phyloP scores from a whole-genome alignment of 2,888 invertebrate genomes.

The Onchidella celtica region DNA sequence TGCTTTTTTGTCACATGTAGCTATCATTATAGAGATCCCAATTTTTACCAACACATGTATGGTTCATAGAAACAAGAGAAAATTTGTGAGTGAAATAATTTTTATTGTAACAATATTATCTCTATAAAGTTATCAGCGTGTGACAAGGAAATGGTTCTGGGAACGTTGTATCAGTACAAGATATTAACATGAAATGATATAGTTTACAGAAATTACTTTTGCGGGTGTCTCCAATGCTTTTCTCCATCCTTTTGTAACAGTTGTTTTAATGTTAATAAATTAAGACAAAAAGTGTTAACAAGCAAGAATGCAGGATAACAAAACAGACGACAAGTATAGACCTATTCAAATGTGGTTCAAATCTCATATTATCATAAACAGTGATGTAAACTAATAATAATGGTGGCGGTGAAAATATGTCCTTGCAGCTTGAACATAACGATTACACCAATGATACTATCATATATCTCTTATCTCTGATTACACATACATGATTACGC shows the following conservation, averaged over 20 bases:
- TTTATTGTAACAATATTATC: neutral
- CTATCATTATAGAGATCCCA: neutral
- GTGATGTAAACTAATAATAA: neutral
- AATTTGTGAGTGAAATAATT: neutral
- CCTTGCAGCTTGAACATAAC: neutral
- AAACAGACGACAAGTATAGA: neutral
- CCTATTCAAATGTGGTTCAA: neutral
- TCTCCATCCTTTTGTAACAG: neutral
- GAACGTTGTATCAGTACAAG: neutral
- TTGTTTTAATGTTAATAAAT: neutral
- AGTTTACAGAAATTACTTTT: neutral
- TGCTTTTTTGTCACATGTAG: neutral
- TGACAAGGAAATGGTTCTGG: neutral
- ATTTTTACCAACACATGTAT: neutral
- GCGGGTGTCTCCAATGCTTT: neutral
- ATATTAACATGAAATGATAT: neutral
- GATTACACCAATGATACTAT: neutral
- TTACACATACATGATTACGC: too few species aligned
- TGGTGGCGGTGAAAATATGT: neutral
- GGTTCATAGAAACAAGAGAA: neutral
- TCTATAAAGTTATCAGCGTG: neutral
- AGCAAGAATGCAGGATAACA: too few species aligned
- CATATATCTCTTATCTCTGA: too few species aligned
- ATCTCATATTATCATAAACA: neutral
- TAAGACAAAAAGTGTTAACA: neutral